Evolutionary conservation across 2,888 invertebrate species (phyloP), one percentile per base, ranked within the genome.

Genomic region (Strigamia transsilvanica): DNA sequence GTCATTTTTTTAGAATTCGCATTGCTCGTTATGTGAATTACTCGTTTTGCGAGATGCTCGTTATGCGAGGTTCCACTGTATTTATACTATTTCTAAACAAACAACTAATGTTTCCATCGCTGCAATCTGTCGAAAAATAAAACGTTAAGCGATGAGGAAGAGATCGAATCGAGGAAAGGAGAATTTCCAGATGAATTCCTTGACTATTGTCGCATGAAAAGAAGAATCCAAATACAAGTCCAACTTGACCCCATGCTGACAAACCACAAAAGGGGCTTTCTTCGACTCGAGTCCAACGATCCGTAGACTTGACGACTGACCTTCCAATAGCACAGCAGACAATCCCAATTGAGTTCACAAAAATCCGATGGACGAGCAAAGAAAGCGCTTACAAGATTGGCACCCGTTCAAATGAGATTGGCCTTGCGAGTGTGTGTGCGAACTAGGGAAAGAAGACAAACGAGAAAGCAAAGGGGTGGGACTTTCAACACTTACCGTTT

Each of bases 371-470:
- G 61, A 66, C 61, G 61, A 66, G 61, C 61, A 66, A 66, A 66
- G 61, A 66, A 66, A 66, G 61, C 61, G 61, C 61, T 66, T 66
- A 66, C 61, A 66, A 66, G 61, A 66, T 66, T 66, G 61, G 61
- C 61, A 66, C 61, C 61, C 61, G 61, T 66, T 66, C 61, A 66
- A 66, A 66, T 66, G 61, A 66, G 61, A 66, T 66, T 66, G 61
- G 61, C 61, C 61, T 66, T 66, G 38, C 10, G 38, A 38, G 38
- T 4, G 10, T 38, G 38, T 38, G 61, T 66, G 61, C 23, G 61
- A 66, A 46, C 46, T 4, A 46, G 15, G 42, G 15, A 21, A 61
- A 61, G 23, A 51, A 15, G 13, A 51, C 51, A 51, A 51, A 66
- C 61, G 21, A 66, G 21, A 66, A 66, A 66, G 21, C 18, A 66